These are phyloP conservation scores for Cryptus viduatorius DNA, from an alignment of 2,888 invertebrate species.

Conservation along the genomic window DNA sequence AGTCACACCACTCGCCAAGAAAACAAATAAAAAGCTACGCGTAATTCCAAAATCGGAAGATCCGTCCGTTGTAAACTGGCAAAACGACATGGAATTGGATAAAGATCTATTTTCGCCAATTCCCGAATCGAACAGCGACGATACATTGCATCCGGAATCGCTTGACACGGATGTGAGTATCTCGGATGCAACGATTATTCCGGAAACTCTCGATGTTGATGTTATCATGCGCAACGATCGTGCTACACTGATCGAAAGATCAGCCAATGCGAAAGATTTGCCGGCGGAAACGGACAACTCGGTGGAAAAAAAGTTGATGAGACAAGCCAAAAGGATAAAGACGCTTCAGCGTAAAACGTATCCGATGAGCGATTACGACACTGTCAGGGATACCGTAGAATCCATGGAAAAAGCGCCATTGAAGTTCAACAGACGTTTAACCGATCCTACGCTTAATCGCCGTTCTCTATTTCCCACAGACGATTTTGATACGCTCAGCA, in stretches of 20 bases:
- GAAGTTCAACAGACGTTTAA: neutral
- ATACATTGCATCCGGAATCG: constrained; percentile 31
- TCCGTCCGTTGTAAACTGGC: neutral
- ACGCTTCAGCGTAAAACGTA: neutral
- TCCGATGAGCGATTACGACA: constrained; percentile 6
- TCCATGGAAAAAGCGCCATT: neutral
- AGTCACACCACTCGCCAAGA: neutral
- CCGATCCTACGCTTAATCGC: neutral
- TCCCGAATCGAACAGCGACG: neutral
- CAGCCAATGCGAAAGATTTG: neutral
- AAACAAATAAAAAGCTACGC: neutral
- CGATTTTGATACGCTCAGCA: constrained; percentile 12
- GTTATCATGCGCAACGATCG: constrained; percentile 1
- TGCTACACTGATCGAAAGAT: constrained; percentile 8
- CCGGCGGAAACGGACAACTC: neutral
- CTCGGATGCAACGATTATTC: neutral
- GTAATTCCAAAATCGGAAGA: neutral
- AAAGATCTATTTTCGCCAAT: constrained; percentile 9
- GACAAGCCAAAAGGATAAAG: neutral
- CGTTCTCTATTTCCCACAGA: neutral
- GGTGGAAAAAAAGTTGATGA: no score
- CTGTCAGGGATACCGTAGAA: no score
- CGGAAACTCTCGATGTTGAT: constrained; percentile 8
- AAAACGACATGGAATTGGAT: constrained; percentile 32
- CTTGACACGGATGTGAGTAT: neutral